phyloP scores from a whole-genome alignment of 2,888 invertebrate genomes.

The Xestia ashworthii region DNA sequence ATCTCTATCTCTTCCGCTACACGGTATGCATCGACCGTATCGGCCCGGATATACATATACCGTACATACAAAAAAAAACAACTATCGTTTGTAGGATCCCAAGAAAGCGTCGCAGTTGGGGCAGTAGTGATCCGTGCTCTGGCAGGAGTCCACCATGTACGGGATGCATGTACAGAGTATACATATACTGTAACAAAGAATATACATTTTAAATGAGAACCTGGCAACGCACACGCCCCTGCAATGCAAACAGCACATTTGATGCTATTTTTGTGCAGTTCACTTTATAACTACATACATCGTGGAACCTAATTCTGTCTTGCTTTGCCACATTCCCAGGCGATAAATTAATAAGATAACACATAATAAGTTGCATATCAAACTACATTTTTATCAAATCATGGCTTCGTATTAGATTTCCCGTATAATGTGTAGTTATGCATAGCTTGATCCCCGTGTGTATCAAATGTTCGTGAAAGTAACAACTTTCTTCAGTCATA shows the following conservation, averaged over 20 bases:
- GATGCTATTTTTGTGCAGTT: neutral
- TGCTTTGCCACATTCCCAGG: neutral
- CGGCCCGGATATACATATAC: neutral
- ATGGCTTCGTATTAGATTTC: no score
- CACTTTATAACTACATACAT: neutral
- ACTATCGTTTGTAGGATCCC: constrained; percentile 80
- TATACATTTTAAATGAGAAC: neutral
- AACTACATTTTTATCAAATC: no score
- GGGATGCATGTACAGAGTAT: constrained; percentile 88
- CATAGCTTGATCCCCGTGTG: no score
- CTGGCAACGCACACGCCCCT: neutral
- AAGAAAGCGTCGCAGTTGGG: constrained; percentile 89
- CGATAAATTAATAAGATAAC: no score
- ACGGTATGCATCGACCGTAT: no score
- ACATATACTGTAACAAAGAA: constrained; percentile 28
- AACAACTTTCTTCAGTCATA: neutral
- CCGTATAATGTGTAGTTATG: no score
- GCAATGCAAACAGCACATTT: neutral
- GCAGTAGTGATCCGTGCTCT: constrained; percentile 89
- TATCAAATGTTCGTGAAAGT: neutral
- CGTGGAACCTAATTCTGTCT: neutral
- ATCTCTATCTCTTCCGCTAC: no score
- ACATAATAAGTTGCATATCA: no score
- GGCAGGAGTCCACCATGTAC: constrained; percentile 89
- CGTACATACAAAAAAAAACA: neutral